Conservation (phyloP, 2,888 invertebrate genomes). For the Euphydryas editha region DNA sequence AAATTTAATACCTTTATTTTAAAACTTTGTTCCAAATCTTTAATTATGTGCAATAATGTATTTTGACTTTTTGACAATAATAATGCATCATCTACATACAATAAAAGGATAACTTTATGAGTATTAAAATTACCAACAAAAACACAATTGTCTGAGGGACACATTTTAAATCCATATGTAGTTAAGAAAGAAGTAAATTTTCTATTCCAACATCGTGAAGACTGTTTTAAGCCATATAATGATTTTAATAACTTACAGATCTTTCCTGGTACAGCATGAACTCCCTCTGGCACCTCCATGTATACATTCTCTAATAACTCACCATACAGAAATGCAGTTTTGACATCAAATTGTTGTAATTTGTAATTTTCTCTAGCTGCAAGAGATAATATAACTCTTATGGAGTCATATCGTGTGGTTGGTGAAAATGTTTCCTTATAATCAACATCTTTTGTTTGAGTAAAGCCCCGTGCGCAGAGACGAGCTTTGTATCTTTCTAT, state of each 20-base stretch:
- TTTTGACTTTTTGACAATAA: no score
- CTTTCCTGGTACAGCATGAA: background rate
- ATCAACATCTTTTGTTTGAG: slow-evolving; percentile 8
- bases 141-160: no score
- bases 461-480: slow-evolving; percentile 3
- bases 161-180: no score
- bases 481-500: background rate
- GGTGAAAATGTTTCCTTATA: slow-evolving; percentile 11
- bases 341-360: slow-evolving; percentile 28
- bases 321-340: slow-evolving; percentile 19
- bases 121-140: no score
- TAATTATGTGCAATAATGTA: no score
- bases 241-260: slow-evolving; percentile 33
- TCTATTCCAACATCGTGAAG: slow-evolving; percentile 35
- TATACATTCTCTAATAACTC: background rate
- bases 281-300: background rate
- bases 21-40: no score
- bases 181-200: no score
- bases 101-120: no score
- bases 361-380: no score
- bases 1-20: no score
- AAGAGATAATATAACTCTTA: slow-evolving; percentile 2
- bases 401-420: slow-evolving; percentile 6
- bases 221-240: slow-evolving; percentile 31
- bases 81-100: no score